Percentiles rank a stretch among this genome's conserved stretches.
These are phyloP conservation scores for Bilobella aurantiaca DNA, from an alignment of 1,140 invertebrate genomes.

Conservation along the genomic window DNA sequence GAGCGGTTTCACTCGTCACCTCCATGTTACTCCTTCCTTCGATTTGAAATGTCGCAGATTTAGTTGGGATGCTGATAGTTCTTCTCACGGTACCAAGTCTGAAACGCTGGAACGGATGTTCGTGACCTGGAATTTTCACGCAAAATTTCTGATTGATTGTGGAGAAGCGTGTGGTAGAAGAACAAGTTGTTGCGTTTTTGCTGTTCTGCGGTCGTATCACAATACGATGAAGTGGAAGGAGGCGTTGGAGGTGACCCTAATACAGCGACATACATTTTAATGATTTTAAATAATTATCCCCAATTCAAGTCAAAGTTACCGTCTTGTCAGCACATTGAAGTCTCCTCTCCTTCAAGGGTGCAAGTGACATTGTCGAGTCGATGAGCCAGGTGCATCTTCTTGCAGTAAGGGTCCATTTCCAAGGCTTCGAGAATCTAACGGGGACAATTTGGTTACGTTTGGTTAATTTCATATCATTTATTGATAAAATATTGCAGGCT, in stretches of 20 bases:
- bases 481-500: conserved; percentile 11
- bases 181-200: conserved; percentile 19
- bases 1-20: conserved; percentile 9
- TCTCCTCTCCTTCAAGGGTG: conserved; percentile 69
- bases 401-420: conserved; percentile 66
- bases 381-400: conserved; percentile 76
- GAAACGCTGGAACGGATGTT: not conserved
- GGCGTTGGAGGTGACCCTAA: conserved; percentile 20
- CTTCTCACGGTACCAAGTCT: not conserved
- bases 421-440: conserved; percentile 71
- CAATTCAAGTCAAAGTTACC: not conserved
- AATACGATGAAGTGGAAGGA: conserved; percentile 27
- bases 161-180: conserved; percentile 29
- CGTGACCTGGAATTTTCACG: not conserved
- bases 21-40: conserved; percentile 2
- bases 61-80: not conserved
- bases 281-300: conserved; percentile 37
- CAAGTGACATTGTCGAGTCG: conserved; percentile 80
- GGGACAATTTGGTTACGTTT: conserved; percentile 32
- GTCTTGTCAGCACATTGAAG: conserved; percentile 43
- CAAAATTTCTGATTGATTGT: conserved; percentile 16
- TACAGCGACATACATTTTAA: not conserved
- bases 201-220: conserved; percentile 20
- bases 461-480: conserved; percentile 5
- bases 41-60: too few species aligned